Base-by-base conservation (phyloP, 2,113 vertebrate species). In the Eulacestoma nigropectus region DNA sequence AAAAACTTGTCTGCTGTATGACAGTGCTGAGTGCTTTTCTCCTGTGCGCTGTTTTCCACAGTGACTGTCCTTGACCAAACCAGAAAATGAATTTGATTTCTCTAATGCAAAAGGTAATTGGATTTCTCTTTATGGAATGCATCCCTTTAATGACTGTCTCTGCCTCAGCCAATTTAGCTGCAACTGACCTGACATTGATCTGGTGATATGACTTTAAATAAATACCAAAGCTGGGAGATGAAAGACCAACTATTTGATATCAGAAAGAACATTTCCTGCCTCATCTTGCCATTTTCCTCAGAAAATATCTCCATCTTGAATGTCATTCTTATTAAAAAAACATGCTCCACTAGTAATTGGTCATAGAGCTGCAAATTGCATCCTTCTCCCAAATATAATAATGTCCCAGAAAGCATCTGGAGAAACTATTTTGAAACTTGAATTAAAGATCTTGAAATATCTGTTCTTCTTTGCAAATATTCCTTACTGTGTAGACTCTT, bases 101-200 rank as follows among this genome's bases (percentile, higher is more conserved):
- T 98, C 93, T 98, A 98, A 98, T 98, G 95, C 89, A 97, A 92
- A 93, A 97, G 59, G 81, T 98, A 98, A 98, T 98, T 98, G 96
- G 97, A 97, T 98, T 98, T 97, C 94, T 96, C 95, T 93, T 97
- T 97, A 97, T 95, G 94, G 95, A 97, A 97, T 97, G 93, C 90
- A 95, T 97, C 89, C 75, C 89, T 97, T 97, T 98, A 98, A 97
- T 97, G 97, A 97, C 91, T 95, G 25, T 93, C 77, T 96, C 84
- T 97, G 82, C 86, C 95, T 64, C 89, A 95, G 90, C 95, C 97
- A 97, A 97, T 97, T 98, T 97, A 97, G 90, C 95, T 96, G 93
- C 93, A 92, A 97, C 96, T 56, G 79, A 97, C 97, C 97, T 97
- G 95, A 97, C 96, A 97, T 60, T 97, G 97, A 97, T 98, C 97